phyloP scores from a whole-genome alignment of 2,888 invertebrate genomes.

The Tiphia femorata region DNA sequence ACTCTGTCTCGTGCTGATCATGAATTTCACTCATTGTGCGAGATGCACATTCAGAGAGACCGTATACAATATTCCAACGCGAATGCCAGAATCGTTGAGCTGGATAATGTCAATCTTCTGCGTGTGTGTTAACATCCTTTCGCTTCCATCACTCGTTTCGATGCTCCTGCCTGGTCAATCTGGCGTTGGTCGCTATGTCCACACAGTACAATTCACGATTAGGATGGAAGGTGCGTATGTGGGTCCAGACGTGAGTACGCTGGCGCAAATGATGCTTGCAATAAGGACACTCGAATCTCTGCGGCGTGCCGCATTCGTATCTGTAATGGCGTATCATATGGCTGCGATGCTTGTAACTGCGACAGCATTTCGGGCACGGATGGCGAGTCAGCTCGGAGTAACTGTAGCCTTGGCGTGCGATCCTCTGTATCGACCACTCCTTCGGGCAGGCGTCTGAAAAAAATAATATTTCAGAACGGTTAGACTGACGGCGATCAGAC shows the following conservation, averaged over 20 bases:
- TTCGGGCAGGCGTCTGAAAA: constrained; percentile 29
- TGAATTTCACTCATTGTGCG: no score
- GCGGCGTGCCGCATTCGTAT: constrained; percentile 66
- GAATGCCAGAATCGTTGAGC: no score
- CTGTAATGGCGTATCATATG: constrained; percentile 74
- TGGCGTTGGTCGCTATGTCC: constrained; percentile 58
- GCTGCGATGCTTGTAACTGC: constrained; percentile 74
- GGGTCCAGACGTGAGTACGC: constrained; percentile 63
- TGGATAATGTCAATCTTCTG: no score
- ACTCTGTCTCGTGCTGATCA: no score
- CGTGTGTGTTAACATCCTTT: no score
- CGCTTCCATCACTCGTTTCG: constrained; percentile 34
- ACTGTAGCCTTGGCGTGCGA: no score
- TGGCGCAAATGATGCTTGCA: constrained; percentile 63
- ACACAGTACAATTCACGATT: constrained; percentile 58
- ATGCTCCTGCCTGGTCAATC: constrained; percentile 45
- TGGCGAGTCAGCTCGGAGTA: constrained; percentile 46
- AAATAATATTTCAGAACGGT: constrained; percentile 22
- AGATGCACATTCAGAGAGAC: no score
- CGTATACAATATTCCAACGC: no score
- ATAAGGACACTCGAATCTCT: constrained; percentile 65
- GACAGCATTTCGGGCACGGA: constrained; percentile 72
- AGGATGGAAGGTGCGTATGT: constrained; percentile 60
- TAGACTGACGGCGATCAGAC: constrained; percentile 15
- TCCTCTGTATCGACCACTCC: not conserved